Evolutionary conservation across 2,888 invertebrate genomes (phyloP), one percentile per base, ranked within the genome.

Genomic region (Agrotis ipsilon): DNA sequence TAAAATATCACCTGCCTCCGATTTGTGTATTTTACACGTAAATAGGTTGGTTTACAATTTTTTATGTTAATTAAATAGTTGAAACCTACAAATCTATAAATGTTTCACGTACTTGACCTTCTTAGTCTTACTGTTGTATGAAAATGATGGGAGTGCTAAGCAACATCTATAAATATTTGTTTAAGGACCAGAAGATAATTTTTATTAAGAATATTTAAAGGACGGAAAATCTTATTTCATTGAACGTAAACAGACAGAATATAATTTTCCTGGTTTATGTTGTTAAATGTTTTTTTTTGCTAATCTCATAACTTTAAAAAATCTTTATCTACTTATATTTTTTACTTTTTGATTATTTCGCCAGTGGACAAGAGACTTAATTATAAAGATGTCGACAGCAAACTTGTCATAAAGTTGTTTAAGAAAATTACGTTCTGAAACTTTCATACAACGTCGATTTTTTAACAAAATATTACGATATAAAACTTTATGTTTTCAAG

Each of bases 331-430:
- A 39, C 2, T 43, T 27, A 3, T 55, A n/a, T 55, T 16, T 51
- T 18, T 19, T 54, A 21, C 6, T 55, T 24, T 18, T 32, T 14
- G 11, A 18, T 57, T 45, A 0, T 24, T n/a, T 46, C 24, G 1
- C 19, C 18, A 43, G 16, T 43, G 39, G n/a, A 52, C 58, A 74
- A 51, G 19, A 32, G 6, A 55, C 5, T 55, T 75, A 39, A 73
- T 73, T 73, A 60, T 39, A 57, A 68, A 58, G 55, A 75, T 51
- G 73, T 75, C 68, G 14, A n/a, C n/a, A 60, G 27, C 60, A 73
- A 75, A 51, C 75, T 45, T 61, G 73, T 61, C 55, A 60, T 46
- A 9, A 51, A 73, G 49, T 60, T 58, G 14, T 43, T 27, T 9
- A 21, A 66, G 46, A 46, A 72, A 72, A 66, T 72, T 66, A 74